Percentiles rank a stretch among this genome's conserved stretches.
Conservation (phyloP, 2,888 invertebrate genomes). For the Xylota sylvarum region DNA sequence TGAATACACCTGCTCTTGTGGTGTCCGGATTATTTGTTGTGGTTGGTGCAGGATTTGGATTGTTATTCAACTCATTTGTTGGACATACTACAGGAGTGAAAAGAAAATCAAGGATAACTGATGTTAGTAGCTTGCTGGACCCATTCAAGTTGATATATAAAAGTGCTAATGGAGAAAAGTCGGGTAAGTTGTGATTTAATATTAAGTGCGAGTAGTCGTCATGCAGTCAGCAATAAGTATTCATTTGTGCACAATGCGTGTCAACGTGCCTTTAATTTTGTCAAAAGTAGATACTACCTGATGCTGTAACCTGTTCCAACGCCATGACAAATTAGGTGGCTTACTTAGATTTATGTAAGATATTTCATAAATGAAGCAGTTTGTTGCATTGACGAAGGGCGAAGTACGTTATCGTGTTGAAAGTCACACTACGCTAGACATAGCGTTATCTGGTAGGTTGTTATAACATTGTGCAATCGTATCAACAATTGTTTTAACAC, state of each 20-base stretch:
- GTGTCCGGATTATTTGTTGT: conserved; percentile 86
- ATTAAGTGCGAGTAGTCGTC: background rate
- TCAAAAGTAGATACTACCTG: background rate
- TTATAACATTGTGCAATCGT: too few species aligned
- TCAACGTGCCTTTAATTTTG: background rate
- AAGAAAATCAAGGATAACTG: conserved; percentile 58
- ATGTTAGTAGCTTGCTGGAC: conserved; percentile 61
- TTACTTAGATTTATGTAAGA: background rate
- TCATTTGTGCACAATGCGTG: conserved; percentile 21
- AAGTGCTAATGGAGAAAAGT: conserved; percentile 60
- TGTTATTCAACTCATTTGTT: conserved; percentile 64
- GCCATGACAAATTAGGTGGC: conserved; percentile 17
- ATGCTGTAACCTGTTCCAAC: background rate
- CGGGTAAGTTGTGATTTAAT: conserved; percentile 55
- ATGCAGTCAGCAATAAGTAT: background rate
- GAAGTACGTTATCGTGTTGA: background rate
- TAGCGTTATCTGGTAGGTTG: too few species aligned
- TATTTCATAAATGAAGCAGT: conserved; percentile 6
- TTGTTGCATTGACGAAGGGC: background rate
- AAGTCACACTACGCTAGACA: background rate
- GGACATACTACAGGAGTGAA: conserved; percentile 54
- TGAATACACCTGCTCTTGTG: conserved; percentile 87
- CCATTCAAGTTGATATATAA: conserved; percentile 73
- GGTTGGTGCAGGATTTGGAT: conserved; percentile 83
- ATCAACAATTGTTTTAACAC: background rate